These are phyloP conservation scores for Punctoribates punctum DNA, from an alignment of 2,888 invertebrate species.

Conservation along the genomic window DNA sequence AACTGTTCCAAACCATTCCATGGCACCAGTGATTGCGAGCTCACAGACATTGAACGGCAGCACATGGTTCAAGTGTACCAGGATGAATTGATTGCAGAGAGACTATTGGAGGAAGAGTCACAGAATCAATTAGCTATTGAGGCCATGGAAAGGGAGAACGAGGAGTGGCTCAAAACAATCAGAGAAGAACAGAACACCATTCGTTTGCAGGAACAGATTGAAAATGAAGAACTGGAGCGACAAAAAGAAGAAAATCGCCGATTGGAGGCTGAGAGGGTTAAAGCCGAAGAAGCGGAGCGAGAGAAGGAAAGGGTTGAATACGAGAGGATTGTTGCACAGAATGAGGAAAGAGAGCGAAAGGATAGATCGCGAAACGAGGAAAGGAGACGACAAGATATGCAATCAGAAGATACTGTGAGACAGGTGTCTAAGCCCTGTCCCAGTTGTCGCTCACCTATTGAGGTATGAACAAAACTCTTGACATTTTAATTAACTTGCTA, in stretches of 20 bases:
- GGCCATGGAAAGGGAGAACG: neutral
- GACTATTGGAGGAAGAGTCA: neutral
- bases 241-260: no score
- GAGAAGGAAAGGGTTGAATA: neutral
- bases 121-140: neutral
- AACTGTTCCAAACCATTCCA: constrained; percentile 4
- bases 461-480: neutral
- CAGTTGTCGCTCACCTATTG: constrained; percentile 17
- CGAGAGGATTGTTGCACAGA: neutral
- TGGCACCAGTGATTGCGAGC: neutral
- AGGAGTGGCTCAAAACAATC: neutral
- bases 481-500: neutral
- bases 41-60: neutral
- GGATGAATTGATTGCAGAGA: neutral
- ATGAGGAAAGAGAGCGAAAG: neutral
- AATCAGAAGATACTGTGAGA: constrained; percentile 2
- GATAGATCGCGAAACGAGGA: neutral
- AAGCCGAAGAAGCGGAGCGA: neutral
- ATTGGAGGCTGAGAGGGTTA: neutral
- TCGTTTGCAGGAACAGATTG: neutral
- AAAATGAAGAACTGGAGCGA: neutral
- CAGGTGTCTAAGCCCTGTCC: constrained; percentile 39
- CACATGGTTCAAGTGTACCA: neutral
- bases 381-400: neutral
- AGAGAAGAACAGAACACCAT: neutral